A percentile compares a stretch with the other conserved stretches of the same genome.
phyloP scores from a whole-genome alignment of 2,797 vertebrate genomes.

The Channallabes apus region DNA sequence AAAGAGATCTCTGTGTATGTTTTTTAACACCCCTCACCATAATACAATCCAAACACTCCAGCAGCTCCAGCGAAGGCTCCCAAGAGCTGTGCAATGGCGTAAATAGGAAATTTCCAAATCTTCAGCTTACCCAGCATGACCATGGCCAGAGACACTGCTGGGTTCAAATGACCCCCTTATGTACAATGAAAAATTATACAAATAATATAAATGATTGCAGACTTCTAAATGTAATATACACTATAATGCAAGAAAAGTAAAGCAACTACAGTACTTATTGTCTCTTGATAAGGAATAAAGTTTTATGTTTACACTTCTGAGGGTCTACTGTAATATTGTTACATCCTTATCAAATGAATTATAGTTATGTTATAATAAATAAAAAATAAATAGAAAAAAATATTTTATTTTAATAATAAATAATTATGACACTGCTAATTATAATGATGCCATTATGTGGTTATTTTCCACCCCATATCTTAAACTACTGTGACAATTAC shows the following conservation, averaged over 20 bases:
- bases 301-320: not conserved
- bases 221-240: no score
- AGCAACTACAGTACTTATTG: not conserved
- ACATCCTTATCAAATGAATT: no score
- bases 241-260: not conserved
- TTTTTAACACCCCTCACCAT: constrained; percentile 60
- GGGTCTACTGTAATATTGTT: not conserved
- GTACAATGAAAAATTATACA: not conserved
- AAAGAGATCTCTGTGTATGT: not conserved
- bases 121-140: constrained; percentile 89
- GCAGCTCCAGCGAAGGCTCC: constrained; percentile 91
- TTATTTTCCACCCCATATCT: not conserved
- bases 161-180: constrained; percentile 87
- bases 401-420: no score
- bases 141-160: constrained; percentile 95
- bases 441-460: not conserved
- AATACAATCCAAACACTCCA: constrained; percentile 88
- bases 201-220: not conserved
- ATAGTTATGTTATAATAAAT: no score
- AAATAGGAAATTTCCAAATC: constrained; percentile 92
- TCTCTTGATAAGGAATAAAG: not conserved
- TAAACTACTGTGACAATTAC: not conserved
- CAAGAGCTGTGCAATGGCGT: constrained; percentile 87
- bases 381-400: no score
- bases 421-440: no score